Conservation (phyloP, 2,888 invertebrate species). For the Helleia helle region DNA sequence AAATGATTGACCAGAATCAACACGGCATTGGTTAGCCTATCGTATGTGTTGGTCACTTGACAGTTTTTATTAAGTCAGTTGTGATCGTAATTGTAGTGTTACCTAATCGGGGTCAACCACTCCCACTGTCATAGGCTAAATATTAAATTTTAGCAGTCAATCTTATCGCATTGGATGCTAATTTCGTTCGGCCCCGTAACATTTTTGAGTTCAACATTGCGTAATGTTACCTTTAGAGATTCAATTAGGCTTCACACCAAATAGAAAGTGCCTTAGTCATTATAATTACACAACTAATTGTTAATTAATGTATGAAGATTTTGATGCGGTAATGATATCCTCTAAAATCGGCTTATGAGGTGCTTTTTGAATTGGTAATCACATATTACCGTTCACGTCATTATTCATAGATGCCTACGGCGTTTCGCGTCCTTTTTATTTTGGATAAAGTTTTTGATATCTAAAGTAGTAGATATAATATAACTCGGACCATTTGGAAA, state of each 20-base stretch:
- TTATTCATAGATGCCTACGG: no score
- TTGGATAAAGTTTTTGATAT: no score
- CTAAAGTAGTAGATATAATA: no score
- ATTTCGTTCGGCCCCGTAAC: constrained; percentile 15
- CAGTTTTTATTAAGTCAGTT: constrained; percentile 7
- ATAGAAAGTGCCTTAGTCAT: no score
- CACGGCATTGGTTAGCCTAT: not conserved
- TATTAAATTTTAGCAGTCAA: constrained; percentile 14
- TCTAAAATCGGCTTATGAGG: no score
- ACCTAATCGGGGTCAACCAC: constrained; percentile 17
- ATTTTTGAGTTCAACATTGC: constrained; percentile 12
- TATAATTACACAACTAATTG: no score
- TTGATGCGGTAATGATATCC: no score
- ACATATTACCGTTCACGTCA: no score
- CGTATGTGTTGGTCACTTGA: not conserved
- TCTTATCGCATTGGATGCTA: constrained; percentile 17
- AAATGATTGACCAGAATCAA: no score
- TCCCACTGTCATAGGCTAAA: constrained; percentile 15
- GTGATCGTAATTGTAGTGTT: constrained; percentile 8
- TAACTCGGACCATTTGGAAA: no score
- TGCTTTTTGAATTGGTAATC: no score
- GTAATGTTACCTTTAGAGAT: constrained; percentile 1
- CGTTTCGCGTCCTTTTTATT: no score
- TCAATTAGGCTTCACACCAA: not conserved
- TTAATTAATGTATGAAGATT: not conserved